A percentile compares a stretch with the other conserved stretches of the same genome.
These are phyloP conservation scores for Neocloeon triangulifer DNA, from an alignment of 1,140 invertebrate genomes.

Conservation along the genomic window DNA sequence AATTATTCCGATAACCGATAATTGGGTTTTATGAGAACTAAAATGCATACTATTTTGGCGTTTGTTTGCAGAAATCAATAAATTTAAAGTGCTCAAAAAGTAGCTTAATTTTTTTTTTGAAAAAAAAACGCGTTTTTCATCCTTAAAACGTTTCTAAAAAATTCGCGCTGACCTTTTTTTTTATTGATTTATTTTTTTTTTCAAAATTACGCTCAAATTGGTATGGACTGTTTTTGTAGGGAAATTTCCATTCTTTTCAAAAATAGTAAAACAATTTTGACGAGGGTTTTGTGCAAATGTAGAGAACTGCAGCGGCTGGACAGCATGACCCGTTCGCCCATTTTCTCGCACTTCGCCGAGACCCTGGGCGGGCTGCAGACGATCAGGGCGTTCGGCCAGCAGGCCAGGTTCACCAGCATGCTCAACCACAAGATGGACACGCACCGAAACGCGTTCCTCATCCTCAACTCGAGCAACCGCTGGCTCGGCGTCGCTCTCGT, in stretches of 20 bases:
- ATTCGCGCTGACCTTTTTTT: no score
- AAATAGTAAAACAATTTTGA: no score
- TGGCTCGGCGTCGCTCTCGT: slow-evolving; percentile 64
- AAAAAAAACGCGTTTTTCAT: no score
- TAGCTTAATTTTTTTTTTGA: slow-evolving; percentile 5
- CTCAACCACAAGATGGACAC: slow-evolving; percentile 40
- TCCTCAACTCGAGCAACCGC: slow-evolving; percentile 53
- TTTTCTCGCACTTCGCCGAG: slow-evolving; percentile 47
- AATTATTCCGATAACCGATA: no score
- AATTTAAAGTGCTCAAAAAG: background rate
- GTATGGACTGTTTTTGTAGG: no score
- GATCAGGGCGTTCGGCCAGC: slow-evolving; percentile 42
- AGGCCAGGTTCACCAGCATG: slow-evolving; percentile 33
- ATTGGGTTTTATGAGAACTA: no score
- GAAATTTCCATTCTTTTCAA: no score
- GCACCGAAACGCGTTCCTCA: slow-evolving; percentile 51
- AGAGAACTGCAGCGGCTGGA: slow-evolving; percentile 47
- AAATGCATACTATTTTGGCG: no score
- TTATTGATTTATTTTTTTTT: no score
- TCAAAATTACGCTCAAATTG: no score
- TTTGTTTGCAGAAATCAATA: no score
- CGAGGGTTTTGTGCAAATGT: slow-evolving; percentile 2
- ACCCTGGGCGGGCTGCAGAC: slow-evolving; percentile 40
- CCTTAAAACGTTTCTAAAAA: no score
- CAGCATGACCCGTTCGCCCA: slow-evolving; percentile 42